Conservation (phyloP, 2,888 invertebrate genomes). For the Harpalus rufipes region DNA sequence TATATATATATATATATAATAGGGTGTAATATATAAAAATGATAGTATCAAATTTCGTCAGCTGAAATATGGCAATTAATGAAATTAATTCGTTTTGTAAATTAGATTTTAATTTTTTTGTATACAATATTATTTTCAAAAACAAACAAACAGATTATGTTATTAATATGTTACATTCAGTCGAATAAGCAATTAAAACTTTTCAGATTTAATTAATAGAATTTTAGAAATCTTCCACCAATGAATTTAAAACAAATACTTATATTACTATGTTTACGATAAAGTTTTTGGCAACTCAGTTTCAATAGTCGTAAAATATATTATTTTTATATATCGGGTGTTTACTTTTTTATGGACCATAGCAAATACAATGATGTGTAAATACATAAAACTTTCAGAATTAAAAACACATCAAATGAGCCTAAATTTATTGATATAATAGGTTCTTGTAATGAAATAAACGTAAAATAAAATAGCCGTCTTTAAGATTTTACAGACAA, state of each 20-base stretch:
- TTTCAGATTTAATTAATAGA: background rate
- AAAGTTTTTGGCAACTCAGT: background rate
- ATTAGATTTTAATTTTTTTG: background rate
- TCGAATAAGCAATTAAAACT: background rate
- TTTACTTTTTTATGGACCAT: too few relatives aligned
- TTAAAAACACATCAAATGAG: too few relatives aligned
- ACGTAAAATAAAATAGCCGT: too few relatives aligned
- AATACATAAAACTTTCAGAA: too few relatives aligned
- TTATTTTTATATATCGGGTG: too few relatives aligned
- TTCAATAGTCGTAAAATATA: background rate
- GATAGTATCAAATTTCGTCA: background rate
- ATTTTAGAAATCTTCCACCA: background rate
- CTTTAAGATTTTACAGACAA: too few relatives aligned
- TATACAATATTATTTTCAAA: background rate
- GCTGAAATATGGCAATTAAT: background rate
- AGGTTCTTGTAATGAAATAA: too few relatives aligned
- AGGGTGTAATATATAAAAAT: background rate
- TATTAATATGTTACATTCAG: background rate
- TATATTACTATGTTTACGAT: background rate
- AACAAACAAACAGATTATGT: background rate
- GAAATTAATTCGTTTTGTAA: background rate
- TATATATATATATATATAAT: too few relatives aligned
- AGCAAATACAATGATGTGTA: too few relatives aligned
- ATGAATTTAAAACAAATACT: background rate
- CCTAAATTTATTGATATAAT: too few relatives aligned